Base-by-base conservation (phyloP, 2,888 invertebrate species). In the Drosophila flavopinicola region DNA sequence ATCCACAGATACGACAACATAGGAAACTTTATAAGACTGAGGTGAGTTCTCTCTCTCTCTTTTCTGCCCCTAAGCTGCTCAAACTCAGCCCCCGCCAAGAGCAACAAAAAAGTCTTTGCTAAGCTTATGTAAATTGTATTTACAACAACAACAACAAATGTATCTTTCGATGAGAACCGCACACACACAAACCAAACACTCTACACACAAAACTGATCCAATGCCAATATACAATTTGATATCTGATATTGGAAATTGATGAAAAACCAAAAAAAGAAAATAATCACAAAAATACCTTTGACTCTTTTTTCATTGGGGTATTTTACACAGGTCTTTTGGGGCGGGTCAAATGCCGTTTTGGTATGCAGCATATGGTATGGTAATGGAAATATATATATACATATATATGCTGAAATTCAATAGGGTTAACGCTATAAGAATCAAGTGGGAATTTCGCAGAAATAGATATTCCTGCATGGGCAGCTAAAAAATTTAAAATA, bases 11-110 rank as follows among this genome's bases (percentile, higher is more conserved):
- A 74, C 75, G 64, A 63, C 74, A 87, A 75, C 84, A 78, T 87
- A 87, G 86, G 83, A 89, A 88, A 88, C 84, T 88, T 80, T 83
- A 89, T 84, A 90, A 90, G 90, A 90, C 90, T 90, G 90, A 90
- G 89, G 89, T 90, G 86, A 89, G 88, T 90, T 75, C 27, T 25
- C 15, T 27, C 13, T 7, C 11, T 17, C 17, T 15, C 11, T 17
- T 13, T 15, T 20, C 20, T 20, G 20, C n/a, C n/a, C n/a, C n/a
- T n/a, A n/a, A n/a, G n/a, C n/a, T n/a, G n/a, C n/a, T n/a, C n/a
- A 23, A 58, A 38, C 56, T 25, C 20, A 37, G 49, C 49, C 65
- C 58, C 44, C 51, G 52, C 52, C 52, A 45, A 58, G 42, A 24
- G n/a, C 7, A 6, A 3, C 6, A 25, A 1, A 10, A 58, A 56